Percentiles rank a stretch among this genome's conserved stretches.
Evolutionary conservation across 2,113 vertebrate species (phyloP).

Genomic region (Pica pica): DNA sequence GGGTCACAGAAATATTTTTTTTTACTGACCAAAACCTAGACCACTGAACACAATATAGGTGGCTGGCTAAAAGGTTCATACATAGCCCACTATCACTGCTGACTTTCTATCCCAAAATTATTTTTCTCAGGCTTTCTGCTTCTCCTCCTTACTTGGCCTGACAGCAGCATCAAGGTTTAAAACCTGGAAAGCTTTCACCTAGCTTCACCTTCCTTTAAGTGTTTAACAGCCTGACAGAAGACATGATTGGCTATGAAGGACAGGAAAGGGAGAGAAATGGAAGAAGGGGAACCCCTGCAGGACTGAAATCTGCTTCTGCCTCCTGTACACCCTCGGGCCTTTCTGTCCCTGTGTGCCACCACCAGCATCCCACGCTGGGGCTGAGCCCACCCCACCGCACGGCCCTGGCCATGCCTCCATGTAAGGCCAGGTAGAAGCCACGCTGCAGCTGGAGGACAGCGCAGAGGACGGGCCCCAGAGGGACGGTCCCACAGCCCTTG

Average conservation of each 20-base stretch:
- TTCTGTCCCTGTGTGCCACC: neutral
- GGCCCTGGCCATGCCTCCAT: neutral
- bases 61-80: accelerated
- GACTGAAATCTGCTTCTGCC: neutral
- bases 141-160: neutral
- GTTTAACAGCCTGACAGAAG: neutral
- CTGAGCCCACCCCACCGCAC: accelerated
- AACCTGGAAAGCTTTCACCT: neutral
- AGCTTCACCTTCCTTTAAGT: neutral
- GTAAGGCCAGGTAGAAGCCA: neutral
- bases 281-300: neutral
- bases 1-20: neutral
- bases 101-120: neutral
- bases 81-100: neutral
- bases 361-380: accelerated
- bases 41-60: neutral
- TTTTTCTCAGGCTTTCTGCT: neutral
- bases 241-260: neutral
- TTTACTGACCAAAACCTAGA: neutral
- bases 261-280: neutral
- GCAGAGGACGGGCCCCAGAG: accelerated
- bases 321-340: neutral
- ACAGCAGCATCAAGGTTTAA: neutral
- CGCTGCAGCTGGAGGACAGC: accelerated
- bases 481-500: accelerated